These are phyloP conservation scores for Brachionus paranguensis DNA, from an alignment of 1,140 invertebrate species.

Conservation along the genomic window DNA sequence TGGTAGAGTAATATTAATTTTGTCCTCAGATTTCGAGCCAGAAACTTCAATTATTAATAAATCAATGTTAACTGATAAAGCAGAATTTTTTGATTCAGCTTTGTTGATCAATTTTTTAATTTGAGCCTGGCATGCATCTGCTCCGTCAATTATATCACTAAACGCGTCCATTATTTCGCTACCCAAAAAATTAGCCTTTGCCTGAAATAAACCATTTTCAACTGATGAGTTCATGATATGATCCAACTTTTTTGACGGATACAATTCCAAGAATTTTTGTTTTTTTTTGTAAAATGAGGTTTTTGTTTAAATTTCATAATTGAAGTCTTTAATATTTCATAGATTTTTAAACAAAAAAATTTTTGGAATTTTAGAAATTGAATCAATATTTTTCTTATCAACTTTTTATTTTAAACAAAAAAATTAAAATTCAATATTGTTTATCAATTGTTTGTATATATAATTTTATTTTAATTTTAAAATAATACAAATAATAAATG, in stretches of 20 bases:
- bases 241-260: no score
- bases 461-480: no score
- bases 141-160: not conserved
- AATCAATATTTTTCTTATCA: not conserved
- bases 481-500: no score
- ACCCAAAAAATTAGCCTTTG: not conserved
- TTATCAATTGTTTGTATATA: no score
- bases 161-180: not conserved
- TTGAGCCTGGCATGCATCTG: not conserved
- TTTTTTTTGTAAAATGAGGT: not conserved
- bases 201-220: not conserved
- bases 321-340: not conserved
- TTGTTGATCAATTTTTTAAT: not conserved
- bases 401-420: no score
- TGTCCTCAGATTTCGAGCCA: not conserved
- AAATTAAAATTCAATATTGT: no score
- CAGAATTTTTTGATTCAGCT: not conserved
- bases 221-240: no score
- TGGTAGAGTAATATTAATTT: not conserved
- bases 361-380: not conserved
- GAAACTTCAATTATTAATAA: not conserved
- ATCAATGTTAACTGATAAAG: not conserved
- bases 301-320: not conserved
- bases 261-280: not conserved
- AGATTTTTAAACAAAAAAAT: not conserved